Percentiles rank a stretch among this genome's conserved stretches.
Conservation (phyloP, 2,113 vertebrate genomes). For the Ophthalmolycus amberensis region DNA sequence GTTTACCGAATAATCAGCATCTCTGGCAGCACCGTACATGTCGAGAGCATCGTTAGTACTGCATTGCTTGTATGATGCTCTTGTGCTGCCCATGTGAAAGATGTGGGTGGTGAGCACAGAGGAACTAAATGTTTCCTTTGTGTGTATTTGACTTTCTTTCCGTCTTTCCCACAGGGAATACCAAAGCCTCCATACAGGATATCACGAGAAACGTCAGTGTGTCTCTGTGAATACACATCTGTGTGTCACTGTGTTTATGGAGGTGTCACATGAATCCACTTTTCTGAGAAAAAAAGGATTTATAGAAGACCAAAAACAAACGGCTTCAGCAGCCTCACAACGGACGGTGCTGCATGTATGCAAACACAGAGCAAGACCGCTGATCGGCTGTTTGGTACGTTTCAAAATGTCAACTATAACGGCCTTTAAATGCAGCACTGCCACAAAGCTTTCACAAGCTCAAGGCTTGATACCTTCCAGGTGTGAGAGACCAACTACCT, state of each 20-base stretch:
- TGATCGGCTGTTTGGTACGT: neutral
- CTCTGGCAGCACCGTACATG: neutral
- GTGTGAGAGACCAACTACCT: constrained; percentile 47
- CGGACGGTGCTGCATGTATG: neutral
- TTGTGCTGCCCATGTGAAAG: constrained; percentile 61
- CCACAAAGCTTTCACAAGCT: neutral
- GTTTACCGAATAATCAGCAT: neutral
- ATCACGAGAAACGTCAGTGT: constrained; percentile 26
- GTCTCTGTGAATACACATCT: neutral
- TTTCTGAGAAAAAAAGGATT: constrained; percentile 62
- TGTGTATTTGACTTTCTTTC: constrained; percentile 7
- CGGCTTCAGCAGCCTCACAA: neutral
- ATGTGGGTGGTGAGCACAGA: constrained; percentile 57
- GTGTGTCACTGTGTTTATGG: neutral
- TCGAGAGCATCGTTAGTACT: neutral
- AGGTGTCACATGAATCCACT: constrained; percentile 29
- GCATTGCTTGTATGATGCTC: constrained; percentile 9
- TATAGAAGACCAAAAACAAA: constrained; percentile 27
- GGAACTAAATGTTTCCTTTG: constrained; percentile 55
- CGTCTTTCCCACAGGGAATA: constrained; percentile 26
- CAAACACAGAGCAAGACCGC: neutral
- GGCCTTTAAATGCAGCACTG: neutral
- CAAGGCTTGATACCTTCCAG: constrained; percentile 12
- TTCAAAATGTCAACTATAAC: neutral
- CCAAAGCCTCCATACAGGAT: constrained; percentile 24